Evolutionary conservation across 2,888 invertebrate species (phyloP), one percentile per base, ranked within the genome.

Genomic region (Coremacera marginata): DNA sequence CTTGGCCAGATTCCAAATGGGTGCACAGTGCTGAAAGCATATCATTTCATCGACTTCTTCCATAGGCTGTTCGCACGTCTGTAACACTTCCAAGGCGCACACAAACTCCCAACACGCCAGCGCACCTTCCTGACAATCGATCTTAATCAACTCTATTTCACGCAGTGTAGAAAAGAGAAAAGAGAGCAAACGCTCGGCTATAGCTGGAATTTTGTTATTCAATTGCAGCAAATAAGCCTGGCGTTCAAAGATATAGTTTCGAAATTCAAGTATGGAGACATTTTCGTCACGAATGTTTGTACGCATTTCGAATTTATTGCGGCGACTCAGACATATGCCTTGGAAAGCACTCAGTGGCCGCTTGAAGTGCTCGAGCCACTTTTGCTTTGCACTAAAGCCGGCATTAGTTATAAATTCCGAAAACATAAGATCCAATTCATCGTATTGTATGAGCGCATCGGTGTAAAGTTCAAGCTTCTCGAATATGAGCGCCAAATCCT

Each of bases 351-450:
- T 94, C 67, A 97, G 92, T 0, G 95, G 94, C 82, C 92, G 92
- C 86, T 94, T 94, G 87, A 98, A 97, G 52, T 93, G 93, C 77
- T 92, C 92, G 82, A 98, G 90, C 98, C 98, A 98, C 77, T 92
- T 92, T 76, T 96, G 95, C 85, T 94, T 94, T 85, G 96, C 96
- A 79, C 96, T 95, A 81, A 95, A 93, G 85, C 95, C 95, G n/a
- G 96, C 95, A 90, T 98, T 98, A 82, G 97, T 94, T 75, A 98
- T 94, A 90, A 98, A 98, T 90, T 98, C 98, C 2, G 98, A 97
- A 89, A 98, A 98, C 82, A 98, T 92, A 70, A 98, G 98, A 90
- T 98, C 98, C 85, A 99, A 91, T 90, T 98, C 98, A 88, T 98
- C 98, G 88, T 98, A 99, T 87, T 98, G 98, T 75, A 98, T 95